Evolutionary conservation across 2,113 vertebrate genomes (phyloP), one percentile per base, ranked within the genome.

Genomic region (Mobula birostris): DNA sequence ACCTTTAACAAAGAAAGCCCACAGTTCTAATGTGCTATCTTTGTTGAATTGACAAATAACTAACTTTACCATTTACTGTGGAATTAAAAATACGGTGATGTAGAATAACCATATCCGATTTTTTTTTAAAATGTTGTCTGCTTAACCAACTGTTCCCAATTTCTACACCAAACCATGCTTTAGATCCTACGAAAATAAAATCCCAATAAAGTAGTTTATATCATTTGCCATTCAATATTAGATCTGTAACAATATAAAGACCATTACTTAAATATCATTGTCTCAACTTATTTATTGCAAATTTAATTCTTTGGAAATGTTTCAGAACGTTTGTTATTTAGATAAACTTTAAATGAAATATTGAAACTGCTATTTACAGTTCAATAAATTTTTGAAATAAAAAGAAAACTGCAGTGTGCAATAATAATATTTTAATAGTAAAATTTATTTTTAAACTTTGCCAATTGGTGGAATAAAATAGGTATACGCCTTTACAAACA

Each of bases 181-280:
- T 91, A 91, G 63, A 91, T 36, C 88, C 15, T 91, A 15, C 21
- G 61, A n/a, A 91, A 91, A 91, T 91, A 91, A 91, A 91, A 68
- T 70, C 36, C 27, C 70, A 74, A 5, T 58, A 91, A 91, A 15
- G n/a, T 29, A 11, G 72, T 74, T 93, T 74, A 48, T 56, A 74
- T 93, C 72, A 24, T 90, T 93, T 93, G 91, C 72, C 70, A 93
- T 24, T 29, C 7, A 93, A 24, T 21, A 56, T 72, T 76, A 74
- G 24, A 36, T 91, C 21, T 5, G 19, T 68, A 48, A 93, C 70
- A 93, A 29, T 40, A 72, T 74, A 93, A 48, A 93, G 74, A 93
- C 48, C 21, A 21, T 56, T 56, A 74, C 61, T 24, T 76, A 48
- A 48, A 48, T 48, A 48, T 48, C 48, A 21, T 70, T 93, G 40